Percentiles rank a stretch among this genome's conserved stretches.
These are phyloP conservation scores for Orientallactaga bullata DNA, from an alignment of 2,113 vertebrate species.

Conservation along the genomic window DNA sequence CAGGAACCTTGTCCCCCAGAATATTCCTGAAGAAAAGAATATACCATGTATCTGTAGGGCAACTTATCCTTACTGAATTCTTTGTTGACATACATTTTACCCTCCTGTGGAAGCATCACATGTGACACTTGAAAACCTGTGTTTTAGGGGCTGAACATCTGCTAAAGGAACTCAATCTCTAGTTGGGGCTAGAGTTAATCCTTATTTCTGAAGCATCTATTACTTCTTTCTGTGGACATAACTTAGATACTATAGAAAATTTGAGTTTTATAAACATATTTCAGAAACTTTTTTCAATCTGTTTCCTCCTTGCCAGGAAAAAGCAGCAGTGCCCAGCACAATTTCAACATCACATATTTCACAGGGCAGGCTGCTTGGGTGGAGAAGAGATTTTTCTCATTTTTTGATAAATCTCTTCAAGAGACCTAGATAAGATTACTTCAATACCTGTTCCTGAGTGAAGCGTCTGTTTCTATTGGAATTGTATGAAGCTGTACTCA, in stretches of 20 bases:
- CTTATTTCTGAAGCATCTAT: conserved; percentile 15
- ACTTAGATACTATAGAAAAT: background rate
- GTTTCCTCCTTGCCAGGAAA: conserved; percentile 75
- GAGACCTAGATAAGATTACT: conserved; percentile 21
- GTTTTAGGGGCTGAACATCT: background rate
- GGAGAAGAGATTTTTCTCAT: conserved; percentile 74
- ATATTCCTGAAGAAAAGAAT: background rate
- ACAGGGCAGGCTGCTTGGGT: conserved; percentile 50
- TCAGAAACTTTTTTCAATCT: conserved; percentile 59
- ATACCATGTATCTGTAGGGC: background rate
- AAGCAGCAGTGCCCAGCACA: conserved; percentile 36
- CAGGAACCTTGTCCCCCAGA: background rate
- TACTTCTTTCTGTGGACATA: background rate
- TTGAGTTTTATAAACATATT: background rate
- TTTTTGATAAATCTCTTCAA: conserved; percentile 58
- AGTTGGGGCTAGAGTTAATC: background rate
- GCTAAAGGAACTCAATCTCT: background rate
- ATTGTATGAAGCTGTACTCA: conserved; percentile 11
- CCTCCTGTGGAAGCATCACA: background rate
- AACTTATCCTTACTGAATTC: background rate
- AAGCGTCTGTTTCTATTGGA: conserved; percentile 31
- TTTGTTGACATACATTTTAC: background rate
- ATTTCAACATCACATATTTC: conserved; percentile 57
- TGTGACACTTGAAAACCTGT: background rate
- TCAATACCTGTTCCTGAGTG: background rate